Base-by-base conservation (phyloP, 2,113 vertebrate genomes). In the Epinephelus cyanopodus region DNA sequence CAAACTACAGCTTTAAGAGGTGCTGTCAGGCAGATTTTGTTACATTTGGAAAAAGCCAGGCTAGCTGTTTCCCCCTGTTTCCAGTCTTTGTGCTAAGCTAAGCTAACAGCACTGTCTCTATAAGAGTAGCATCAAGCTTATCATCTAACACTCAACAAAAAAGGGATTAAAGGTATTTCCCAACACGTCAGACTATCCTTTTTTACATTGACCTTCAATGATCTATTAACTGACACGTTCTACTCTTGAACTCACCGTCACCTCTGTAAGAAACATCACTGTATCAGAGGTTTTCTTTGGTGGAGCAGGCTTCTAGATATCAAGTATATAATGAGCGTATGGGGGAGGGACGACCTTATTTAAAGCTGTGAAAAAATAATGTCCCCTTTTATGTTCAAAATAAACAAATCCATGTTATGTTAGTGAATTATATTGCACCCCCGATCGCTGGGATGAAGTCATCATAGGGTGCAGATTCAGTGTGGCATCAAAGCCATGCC, bases 401-500 rank as follows among this genome's bases (percentile, higher is more conserved):
- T 62, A 72, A 52, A 45, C 3, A n/a, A 61, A 56, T 63, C 12
- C 29, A 64, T 72, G 23, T 74, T 82, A 8, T 78, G 33, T 79
- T 47, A 2, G n/a, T 76, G 50, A 75, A 67, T 77, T 72, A 57
- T 73, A 56, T 42, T 72, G 33, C 56, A 57, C 7, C 48, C 17
- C 23, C 75, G 4, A 60, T 70, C 42, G 65, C 21, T 21, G 73
- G 82, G 82, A 89, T 91, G 27, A 87, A 89, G 75, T 70, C 79
- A 80, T 90, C 53, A 27, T 33, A 65, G 23, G 57, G 56, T 85
- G 62, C 68, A 86, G 66, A 92, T 92, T 89, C 79, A 81, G 54
- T 65, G 52, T 87, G 84, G 74, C 87, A 91, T 92, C 88, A 91
- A 89, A 90, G 87, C 74, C 65, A 72, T 56, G 11, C 68, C 25